These are phyloP conservation scores for Chinchilla lanigera DNA, from an alignment of 2,113 vertebrate genomes.

Conservation along the genomic window DNA sequence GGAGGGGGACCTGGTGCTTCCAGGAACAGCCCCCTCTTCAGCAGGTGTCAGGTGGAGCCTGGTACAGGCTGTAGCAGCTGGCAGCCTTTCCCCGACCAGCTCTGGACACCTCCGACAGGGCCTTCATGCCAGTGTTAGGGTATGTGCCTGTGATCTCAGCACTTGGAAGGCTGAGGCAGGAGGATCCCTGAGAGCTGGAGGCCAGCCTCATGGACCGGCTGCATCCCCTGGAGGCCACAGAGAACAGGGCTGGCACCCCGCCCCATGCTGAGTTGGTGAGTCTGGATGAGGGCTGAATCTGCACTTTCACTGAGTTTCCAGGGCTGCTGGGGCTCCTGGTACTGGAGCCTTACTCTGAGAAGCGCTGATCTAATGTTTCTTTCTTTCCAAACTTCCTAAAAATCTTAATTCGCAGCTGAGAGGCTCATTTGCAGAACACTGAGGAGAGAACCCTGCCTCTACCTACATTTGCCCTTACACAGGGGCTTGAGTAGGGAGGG, in stretches of 20 bases:
- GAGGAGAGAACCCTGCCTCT: neutral
- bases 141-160: neutral
- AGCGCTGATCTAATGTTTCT: neutral
- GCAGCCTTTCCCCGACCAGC: neutral
- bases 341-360: neutral
- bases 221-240: neutral
- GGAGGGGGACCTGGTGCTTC: neutral
- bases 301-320: neutral
- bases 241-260: neutral
- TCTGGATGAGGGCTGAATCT: neutral
- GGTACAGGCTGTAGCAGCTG: no score
- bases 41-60: neutral
- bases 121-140: neutral
- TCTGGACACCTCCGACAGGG: neutral
- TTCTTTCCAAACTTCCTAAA: neutral
- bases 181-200: neutral
- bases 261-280: neutral
- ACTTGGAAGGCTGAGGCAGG: neutral
- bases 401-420: neutral
- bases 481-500: neutral
- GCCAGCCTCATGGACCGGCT: neutral
- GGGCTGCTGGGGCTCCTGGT: neutral
- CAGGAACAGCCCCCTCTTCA: slow-evolving; percentile 12
- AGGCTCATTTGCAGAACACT: neutral
- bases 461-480: neutral